A percentile compares a stretch with the other conserved stretches of the same genome.
Conservation (phyloP, 2,797 vertebrate genomes). For the Molossus molossus region DNA sequence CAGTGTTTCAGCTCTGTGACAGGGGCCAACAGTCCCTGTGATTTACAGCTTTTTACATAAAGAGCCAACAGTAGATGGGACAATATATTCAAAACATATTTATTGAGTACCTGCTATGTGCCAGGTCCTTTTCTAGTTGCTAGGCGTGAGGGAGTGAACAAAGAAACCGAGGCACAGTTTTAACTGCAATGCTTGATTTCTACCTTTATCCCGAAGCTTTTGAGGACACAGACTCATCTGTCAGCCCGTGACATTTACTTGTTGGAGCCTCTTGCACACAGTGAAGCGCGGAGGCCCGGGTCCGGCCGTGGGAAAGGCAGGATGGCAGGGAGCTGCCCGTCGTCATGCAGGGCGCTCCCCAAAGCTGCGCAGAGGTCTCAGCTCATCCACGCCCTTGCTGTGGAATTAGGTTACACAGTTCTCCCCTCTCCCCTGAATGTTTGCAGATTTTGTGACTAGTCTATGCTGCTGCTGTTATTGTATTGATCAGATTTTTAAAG, state of each 20-base stretch:
- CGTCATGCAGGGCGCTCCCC: neutral
- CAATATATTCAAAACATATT: neutral
- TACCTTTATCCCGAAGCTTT: neutral
- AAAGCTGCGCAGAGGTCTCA: neutral
- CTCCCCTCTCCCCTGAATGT: neutral
- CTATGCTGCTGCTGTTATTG: neutral
- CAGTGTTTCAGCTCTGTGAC: neutral
- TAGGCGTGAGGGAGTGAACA: neutral
- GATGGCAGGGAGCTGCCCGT: neutral
- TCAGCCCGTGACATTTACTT: neutral
- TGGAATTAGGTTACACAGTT: neutral
- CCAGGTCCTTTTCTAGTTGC: neutral
- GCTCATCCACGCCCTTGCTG: neutral
- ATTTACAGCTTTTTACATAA: neutral
- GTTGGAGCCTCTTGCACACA: neutral
- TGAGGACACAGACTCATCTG: neutral
- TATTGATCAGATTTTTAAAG: conserved; percentile 23
- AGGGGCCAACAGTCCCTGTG: neutral
- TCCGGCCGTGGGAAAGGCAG: neutral
- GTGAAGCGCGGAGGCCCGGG: neutral
- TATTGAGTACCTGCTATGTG: neutral
- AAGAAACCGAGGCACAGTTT: neutral
- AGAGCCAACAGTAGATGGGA: neutral
- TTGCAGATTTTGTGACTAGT: neutral
- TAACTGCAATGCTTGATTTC: neutral